Percentiles rank a stretch among this genome's conserved stretches.
phyloP scores from a whole-genome alignment of 2,888 invertebrate species.

The Cerastis rubricosa region DNA sequence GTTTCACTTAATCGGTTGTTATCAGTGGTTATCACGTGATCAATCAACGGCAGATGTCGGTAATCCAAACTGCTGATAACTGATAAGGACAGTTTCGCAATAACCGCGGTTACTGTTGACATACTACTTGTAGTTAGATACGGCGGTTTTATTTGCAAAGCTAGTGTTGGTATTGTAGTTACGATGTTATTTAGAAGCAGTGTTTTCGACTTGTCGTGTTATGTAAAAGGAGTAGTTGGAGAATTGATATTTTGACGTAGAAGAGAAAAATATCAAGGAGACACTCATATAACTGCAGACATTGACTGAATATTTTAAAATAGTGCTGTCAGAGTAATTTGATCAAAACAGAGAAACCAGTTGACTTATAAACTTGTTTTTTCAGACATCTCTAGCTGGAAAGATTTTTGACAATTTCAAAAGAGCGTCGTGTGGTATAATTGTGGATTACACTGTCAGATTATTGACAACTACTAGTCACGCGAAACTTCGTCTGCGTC shows the following conservation, averaged over 20 bases:
- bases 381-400: too few species aligned
- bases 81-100: slow-evolving; percentile 71
- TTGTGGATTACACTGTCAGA: neutral
- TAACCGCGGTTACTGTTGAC: slow-evolving; percentile 62
- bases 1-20: slow-evolving; percentile 54
- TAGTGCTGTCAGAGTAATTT: neutral
- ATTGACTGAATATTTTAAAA: neutral
- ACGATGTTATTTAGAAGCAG: neutral
- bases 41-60: slow-evolving; percentile 78
- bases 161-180: slow-evolving; percentile 20
- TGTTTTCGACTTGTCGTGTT: neutral
- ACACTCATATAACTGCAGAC: too few species aligned
- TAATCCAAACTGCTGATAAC: slow-evolving; percentile 66
- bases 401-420: too few species aligned
- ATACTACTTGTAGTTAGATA: slow-evolving; percentile 52
- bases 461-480: neutral
- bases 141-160: slow-evolving; percentile 46
- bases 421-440: neutral
- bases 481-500: too few species aligned
- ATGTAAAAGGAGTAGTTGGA: neutral
- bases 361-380: neutral
- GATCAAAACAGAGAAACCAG: neutral
- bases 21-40: slow-evolving; percentile 75
- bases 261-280: neutral
- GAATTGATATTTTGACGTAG: neutral